Percentiles rank a stretch among this genome's conserved stretches.
Conservation (phyloP, 2,888 invertebrate genomes). For the Thelaira solivaga region DNA sequence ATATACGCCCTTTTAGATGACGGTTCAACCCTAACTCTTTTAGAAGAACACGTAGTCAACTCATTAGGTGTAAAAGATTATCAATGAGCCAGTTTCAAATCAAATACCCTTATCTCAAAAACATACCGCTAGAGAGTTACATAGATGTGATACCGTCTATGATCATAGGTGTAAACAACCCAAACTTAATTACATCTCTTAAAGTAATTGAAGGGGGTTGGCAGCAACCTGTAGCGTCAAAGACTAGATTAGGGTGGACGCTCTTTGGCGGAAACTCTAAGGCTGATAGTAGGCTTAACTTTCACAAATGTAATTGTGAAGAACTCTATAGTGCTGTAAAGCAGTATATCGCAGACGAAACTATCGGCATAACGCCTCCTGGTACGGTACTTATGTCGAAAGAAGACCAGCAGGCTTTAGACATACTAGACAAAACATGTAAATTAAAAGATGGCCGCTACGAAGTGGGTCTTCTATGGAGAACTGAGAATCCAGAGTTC, state of each 20-base stretch:
- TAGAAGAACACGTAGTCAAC: conserved; percentile 28
- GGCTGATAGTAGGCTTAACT: background rate
- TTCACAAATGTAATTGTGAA: conserved; percentile 13
- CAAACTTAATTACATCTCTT: conserved; percentile 23
- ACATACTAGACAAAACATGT: conserved; percentile 19
- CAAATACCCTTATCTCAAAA: background rate
- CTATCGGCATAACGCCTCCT: background rate
- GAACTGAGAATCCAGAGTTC: background rate
- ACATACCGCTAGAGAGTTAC: background rate
- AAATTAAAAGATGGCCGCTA: conserved; percentile 8
- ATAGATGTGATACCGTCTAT: background rate
- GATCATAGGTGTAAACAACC: conserved; percentile 34
- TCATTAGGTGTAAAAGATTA: conserved; percentile 5
- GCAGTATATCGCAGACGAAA: conserved; percentile 14
- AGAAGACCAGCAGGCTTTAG: conserved; percentile 26
- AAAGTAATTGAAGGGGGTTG: conserved; percentile 37
- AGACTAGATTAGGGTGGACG: conserved; percentile 13
- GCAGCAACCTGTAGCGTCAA: conserved; percentile 28
- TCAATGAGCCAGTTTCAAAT: conserved; percentile 14
- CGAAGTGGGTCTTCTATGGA: conserved; percentile 39
- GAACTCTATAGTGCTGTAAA: conserved; percentile 21
- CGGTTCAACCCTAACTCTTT: conserved; percentile 19
- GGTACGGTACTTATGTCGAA: background rate
- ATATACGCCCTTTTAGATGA: conserved; percentile 29
- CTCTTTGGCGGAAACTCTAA: no score